These are phyloP conservation scores for Triplophysa rosa DNA, from an alignment of 2,113 vertebrate genomes.

Conservation along the genomic window DNA sequence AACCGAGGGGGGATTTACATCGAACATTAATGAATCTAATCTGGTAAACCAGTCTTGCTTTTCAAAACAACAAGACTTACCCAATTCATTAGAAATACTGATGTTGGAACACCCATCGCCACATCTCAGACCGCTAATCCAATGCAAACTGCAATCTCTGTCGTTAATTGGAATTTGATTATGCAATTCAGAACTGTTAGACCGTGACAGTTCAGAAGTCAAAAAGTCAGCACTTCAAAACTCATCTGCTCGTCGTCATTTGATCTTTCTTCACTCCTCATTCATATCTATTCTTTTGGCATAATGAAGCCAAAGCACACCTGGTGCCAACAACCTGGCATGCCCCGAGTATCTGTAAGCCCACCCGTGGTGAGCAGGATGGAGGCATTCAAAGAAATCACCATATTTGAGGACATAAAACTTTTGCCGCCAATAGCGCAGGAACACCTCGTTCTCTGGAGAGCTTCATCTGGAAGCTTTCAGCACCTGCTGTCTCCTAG, in stretches of 20 bases:
- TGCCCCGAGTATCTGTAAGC: slow-evolving; percentile 42
- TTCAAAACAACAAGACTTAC: not conserved
- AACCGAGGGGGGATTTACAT: not conserved
- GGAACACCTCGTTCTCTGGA: slow-evolving; percentile 47
- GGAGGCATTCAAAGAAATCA: slow-evolving; percentile 44
- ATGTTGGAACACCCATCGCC: not conserved
- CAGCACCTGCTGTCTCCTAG: slow-evolving; percentile 33
- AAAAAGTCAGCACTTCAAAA: slow-evolving; percentile 8
- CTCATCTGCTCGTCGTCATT: not conserved
- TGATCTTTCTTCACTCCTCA: slow-evolving; percentile 25
- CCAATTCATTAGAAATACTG: not conserved
- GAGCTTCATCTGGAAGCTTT: slow-evolving; percentile 44
- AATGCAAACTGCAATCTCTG: not conserved
- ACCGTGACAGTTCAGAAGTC: not conserved
- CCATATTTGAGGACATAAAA: slow-evolving; percentile 40
- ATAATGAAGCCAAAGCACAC: slow-evolving; percentile 43
- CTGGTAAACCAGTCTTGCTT: slow-evolving; percentile 1
- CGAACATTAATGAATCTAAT: slow-evolving; percentile 20
- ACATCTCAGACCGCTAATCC: not conserved
- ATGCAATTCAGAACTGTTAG: not conserved
- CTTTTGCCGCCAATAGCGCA: slow-evolving; percentile 41
- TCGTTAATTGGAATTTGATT: not conserved
- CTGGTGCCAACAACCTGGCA: slow-evolving; percentile 52
- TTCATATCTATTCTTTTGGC: slow-evolving; percentile 30
- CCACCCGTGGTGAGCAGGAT: slow-evolving; percentile 47